phyloP scores from a whole-genome alignment of 2,888 invertebrate species.

The Noctua pronuba region DNA sequence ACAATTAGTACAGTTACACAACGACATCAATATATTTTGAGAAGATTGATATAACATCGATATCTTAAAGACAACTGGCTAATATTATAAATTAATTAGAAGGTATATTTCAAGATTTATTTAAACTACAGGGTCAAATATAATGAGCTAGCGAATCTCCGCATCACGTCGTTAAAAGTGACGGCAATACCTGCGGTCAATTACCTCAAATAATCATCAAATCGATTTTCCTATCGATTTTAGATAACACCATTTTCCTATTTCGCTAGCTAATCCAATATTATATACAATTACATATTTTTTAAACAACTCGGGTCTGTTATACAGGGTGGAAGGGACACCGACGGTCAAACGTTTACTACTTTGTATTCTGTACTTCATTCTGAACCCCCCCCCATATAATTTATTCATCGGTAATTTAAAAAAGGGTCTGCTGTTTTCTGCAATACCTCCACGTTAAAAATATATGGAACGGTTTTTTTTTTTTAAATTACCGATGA shows the following conservation, averaged over 20 bases:
- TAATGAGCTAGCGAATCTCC: neutral
- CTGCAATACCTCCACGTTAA: no score
- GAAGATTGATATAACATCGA: neutral
- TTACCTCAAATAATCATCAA: neutral
- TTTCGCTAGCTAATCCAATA: neutral
- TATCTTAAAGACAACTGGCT: slow-evolving; percentile 7
- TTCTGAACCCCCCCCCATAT: no score
- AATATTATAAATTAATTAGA: neutral
- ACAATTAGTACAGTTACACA: neutral
- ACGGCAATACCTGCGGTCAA: neutral
- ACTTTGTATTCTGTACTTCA: neutral
- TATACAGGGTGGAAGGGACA: neutral
- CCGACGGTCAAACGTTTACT: neutral
- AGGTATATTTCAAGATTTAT: neutral
- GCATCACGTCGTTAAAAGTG: neutral
- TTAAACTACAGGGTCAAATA: neutral
- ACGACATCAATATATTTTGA: slow-evolving; percentile 6
- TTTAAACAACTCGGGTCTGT: neutral
- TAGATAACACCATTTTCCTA: neutral
- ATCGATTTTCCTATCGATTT: neutral
- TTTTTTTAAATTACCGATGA: no score
- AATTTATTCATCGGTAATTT: no score
- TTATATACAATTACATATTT: neutral
- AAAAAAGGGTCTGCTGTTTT: no score
- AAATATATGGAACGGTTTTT: no score